Percentiles rank a stretch among this genome's conserved stretches.
Conservation (phyloP, 1,140 invertebrate genomes). For the Saccostrea echinata region DNA sequence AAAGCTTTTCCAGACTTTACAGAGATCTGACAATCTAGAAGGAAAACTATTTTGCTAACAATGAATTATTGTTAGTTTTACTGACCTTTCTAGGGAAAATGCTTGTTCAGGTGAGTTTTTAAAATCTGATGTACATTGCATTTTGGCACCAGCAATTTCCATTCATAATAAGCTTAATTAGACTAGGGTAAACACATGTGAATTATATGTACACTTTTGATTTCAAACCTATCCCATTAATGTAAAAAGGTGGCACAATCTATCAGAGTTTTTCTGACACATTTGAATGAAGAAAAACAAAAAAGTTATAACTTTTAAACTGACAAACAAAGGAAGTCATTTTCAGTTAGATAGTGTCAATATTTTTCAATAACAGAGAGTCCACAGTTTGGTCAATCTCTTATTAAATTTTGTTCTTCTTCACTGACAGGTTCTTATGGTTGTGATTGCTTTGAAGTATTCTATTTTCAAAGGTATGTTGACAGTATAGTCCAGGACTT, state of each 20-base stretch:
- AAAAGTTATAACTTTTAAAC: not conserved
- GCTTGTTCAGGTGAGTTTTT: not conserved
- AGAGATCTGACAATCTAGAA: not conserved
- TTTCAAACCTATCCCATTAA: slow-evolving; percentile 12
- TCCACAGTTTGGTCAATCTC: not conserved
- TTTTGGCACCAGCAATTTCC: slow-evolving; percentile 1
- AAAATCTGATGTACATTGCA: slow-evolving; percentile 18
- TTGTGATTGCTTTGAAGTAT: slow-evolving; percentile 17
- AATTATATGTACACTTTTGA: not conserved
- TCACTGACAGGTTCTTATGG: slow-evolving; percentile 9
- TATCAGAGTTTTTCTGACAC: not conserved
- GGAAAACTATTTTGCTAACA: not conserved
- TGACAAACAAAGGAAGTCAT: not conserved
- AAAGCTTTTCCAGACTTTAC: not conserved
- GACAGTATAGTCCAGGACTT: not conserved
- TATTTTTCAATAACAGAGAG: slow-evolving; percentile 6
- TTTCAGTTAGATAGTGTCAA: not conserved
- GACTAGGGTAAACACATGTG: not conserved
- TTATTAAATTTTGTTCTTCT: slow-evolving; percentile 22
- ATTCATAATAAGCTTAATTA: slow-evolving; percentile 16
- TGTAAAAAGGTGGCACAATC: not conserved
- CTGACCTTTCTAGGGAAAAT: not conserved
- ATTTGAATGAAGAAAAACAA: slow-evolving; percentile 8
- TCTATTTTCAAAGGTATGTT: slow-evolving; percentile 4
- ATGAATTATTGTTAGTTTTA: not conserved